Evolutionary conservation across 1,140 invertebrate genomes (phyloP).

Genomic region (Tetraneura akinire): DNA sequence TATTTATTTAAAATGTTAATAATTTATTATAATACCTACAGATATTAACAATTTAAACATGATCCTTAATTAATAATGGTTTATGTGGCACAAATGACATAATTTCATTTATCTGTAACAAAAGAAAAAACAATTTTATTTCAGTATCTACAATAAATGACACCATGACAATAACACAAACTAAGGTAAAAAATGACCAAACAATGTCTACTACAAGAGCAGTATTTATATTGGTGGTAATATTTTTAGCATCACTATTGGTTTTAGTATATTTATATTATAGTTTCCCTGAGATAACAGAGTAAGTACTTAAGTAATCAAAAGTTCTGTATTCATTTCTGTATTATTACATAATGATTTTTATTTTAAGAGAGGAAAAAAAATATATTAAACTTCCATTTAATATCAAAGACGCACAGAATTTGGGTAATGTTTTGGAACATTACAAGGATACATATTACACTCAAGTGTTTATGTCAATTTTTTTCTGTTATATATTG

Average conservation of each 20-base stretch:
- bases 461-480: constrained; percentile 84
- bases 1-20: not conserved
- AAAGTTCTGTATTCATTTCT: not conserved
- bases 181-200: not conserved
- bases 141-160: constrained; percentile 6
- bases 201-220: constrained; percentile 55
- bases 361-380: constrained; percentile 79
- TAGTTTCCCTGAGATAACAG: constrained; percentile 78
- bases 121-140: constrained; percentile 8
- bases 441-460: constrained; percentile 94
- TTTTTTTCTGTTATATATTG: constrained; percentile 96
- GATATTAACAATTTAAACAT: too few species aligned
- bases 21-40: too few species aligned
- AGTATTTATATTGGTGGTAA: constrained; percentile 58
- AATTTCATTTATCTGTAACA: constrained; percentile 13
- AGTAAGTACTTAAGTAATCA: constrained; percentile 66
- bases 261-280: constrained; percentile 70
- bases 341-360: constrained; percentile 51
- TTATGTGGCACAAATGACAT: too few species aligned
- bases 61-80: too few species aligned
- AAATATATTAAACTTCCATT: constrained; percentile 87
- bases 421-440: constrained; percentile 86
- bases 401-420: constrained; percentile 95
- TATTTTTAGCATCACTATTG: constrained; percentile 68
- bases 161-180: not conserved